These are phyloP conservation scores for Sebastes iracundus DNA, from an alignment of 2,797 vertebrate species.

Conservation along the genomic window DNA sequence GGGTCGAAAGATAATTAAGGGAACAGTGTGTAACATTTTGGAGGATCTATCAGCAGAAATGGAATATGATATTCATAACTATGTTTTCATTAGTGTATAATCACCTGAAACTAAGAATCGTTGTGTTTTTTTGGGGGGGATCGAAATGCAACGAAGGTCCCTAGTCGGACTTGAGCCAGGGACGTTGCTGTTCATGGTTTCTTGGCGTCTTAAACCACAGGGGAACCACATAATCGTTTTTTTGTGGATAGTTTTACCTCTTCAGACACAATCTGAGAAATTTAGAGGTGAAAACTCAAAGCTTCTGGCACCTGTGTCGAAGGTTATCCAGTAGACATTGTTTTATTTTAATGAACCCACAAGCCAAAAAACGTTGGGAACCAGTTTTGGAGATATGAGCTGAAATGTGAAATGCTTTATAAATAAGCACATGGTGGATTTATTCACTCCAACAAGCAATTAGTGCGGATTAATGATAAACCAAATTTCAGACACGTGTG, in stretches of 20 bases:
- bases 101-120: too few relatives aligned
- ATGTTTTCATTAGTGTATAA: too few relatives aligned
- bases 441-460: background rate
- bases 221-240: background rate
- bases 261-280: background rate
- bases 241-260: background rate
- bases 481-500: background rate
- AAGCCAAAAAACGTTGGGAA: background rate
- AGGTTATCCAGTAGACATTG: background rate
- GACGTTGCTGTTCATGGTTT: background rate
- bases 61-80: too few relatives aligned
- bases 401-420: background rate
- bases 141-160: background rate
- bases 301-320: background rate
- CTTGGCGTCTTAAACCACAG: background rate
- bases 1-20: too few relatives aligned
- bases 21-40: too few relatives aligned
- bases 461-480: background rate
- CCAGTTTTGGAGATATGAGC: background rate
- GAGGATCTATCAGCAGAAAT: fast-evolving
- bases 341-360: background rate
- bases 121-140: too few relatives aligned
- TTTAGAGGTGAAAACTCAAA: background rate
- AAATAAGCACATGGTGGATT: background rate
- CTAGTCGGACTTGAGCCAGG: background rate